Conservation (phyloP, 1,140 invertebrate genomes). For the Leptinotarsa lineolata region DNA sequence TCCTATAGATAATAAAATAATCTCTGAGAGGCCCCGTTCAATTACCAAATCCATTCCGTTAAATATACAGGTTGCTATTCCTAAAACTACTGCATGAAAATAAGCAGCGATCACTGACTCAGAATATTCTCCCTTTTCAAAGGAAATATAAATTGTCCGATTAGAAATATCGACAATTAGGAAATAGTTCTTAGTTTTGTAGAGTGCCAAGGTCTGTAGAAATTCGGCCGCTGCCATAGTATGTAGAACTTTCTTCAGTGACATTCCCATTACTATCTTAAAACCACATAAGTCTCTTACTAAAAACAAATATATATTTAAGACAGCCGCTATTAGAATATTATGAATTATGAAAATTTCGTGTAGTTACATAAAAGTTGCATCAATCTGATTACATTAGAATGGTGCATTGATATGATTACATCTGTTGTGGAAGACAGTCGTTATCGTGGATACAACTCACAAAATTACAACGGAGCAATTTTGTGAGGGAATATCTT, state of each 20-base stretch:
- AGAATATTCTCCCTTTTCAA: constrained; percentile 55
- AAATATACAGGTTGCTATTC: constrained; percentile 50
- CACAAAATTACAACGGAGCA: too few relatives aligned
- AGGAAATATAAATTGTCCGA: constrained; percentile 57
- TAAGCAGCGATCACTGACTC: constrained; percentile 60
- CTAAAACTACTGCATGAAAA: constrained; percentile 60
- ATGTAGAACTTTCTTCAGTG: constrained; percentile 59
- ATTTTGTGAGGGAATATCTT: too few relatives aligned
- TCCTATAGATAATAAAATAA: background rate
- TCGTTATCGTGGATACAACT: too few relatives aligned
- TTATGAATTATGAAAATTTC: too few relatives aligned
- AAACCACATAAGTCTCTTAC: constrained; percentile 60
- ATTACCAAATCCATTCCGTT: constrained; percentile 47
- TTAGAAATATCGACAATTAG: constrained; percentile 56
- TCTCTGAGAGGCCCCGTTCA: background rate
- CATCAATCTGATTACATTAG: too few relatives aligned
- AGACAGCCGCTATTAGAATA: too few relatives aligned
- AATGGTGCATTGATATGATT: too few relatives aligned
- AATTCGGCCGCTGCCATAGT: constrained; percentile 52
- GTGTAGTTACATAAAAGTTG: too few relatives aligned
- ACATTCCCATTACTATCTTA: constrained; percentile 59
- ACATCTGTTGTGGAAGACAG: too few relatives aligned
- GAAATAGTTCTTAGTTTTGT: constrained; percentile 58
- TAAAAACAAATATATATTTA: constrained; percentile 35
- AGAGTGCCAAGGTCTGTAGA: constrained; percentile 51